Conservation (phyloP, 2,888 invertebrate genomes). For the Helobdella robusta region DNA sequence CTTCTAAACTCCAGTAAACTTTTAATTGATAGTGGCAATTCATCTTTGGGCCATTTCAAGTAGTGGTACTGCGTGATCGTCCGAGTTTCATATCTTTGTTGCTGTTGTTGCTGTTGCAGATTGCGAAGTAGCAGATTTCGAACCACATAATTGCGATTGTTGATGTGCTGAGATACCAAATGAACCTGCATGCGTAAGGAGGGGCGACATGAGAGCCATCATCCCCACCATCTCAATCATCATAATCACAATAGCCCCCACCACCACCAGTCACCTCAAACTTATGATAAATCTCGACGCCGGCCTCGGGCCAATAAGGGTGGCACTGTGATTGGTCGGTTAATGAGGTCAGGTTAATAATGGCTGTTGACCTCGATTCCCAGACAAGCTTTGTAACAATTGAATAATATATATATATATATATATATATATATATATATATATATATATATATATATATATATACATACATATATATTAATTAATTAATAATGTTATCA, state of each 20-base stretch:
- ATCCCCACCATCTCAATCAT: background rate
- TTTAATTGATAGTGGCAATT: constrained; percentile 4
- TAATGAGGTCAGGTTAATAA: constrained; percentile 24
- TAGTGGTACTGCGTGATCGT: constrained; percentile 23
- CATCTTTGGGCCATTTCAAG: constrained; percentile 10
- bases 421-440: background rate
- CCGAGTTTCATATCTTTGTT: constrained; percentile 18
- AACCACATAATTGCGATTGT: constrained; percentile 17
- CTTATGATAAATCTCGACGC: constrained; percentile 15
- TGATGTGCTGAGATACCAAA: constrained; percentile 24
- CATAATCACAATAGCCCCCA: background rate
- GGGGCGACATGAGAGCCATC: background rate
- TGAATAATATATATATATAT: background rate
- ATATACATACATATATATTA: too few relatives aligned
- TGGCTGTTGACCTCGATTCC: constrained; percentile 22
- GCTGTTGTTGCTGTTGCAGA: background rate
- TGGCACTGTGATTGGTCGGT: constrained; percentile 20
- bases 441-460: background rate
- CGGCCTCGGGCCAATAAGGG: constrained; percentile 25
- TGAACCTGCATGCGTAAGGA: background rate
- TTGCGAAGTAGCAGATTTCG: constrained; percentile 21
- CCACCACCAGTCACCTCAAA: constrained; percentile 20
- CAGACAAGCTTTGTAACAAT: constrained; percentile 22
- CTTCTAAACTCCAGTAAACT: constrained; percentile 20
- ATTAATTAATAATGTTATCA: too few relatives aligned